Percentiles rank a stretch among this genome's conserved stretches.
phyloP scores from a whole-genome alignment of 2,113 vertebrate genomes.

The Zapornia atra region DNA sequence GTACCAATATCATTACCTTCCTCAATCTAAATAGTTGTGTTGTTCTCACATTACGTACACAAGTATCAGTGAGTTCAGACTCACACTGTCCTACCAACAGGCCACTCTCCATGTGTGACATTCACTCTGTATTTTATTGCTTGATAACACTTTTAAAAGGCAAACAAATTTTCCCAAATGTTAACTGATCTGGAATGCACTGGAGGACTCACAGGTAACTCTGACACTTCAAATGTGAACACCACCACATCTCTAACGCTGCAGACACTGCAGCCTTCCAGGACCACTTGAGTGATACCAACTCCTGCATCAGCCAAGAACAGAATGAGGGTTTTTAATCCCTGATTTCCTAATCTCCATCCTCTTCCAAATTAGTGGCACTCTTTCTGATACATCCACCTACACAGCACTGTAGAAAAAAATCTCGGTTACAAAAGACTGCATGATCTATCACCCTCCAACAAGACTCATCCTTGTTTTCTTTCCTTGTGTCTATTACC shows the following conservation, averaged over 20 bases:
- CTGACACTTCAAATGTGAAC: background rate
- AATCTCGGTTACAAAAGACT: background rate
- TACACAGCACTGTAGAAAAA: fast-evolving
- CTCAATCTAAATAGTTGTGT: background rate
- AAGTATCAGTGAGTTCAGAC: background rate
- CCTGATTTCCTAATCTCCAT: background rate
- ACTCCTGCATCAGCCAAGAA: background rate
- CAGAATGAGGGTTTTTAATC: background rate
- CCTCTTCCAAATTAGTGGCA: background rate
- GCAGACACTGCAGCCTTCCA: background rate
- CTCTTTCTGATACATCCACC: background rate
- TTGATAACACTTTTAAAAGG: background rate
- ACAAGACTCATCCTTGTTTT: fast-evolving
- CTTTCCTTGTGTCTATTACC: background rate
- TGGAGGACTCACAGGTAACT: background rate
- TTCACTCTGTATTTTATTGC: background rate
- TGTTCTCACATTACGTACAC: background rate
- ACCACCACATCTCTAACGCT: background rate
- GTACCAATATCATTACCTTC: background rate
- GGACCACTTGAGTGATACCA: background rate
- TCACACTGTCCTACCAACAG: background rate
- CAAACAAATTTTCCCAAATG: background rate
- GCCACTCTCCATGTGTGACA: fast-evolving
- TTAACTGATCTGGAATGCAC: background rate
- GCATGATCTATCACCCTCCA: background rate